A percentile compares a stretch with the other conserved stretches of the same genome.
Evolutionary conservation across 2,888 invertebrate genomes (phyloP).

Genomic region (Habrosyne pyritoides): DNA sequence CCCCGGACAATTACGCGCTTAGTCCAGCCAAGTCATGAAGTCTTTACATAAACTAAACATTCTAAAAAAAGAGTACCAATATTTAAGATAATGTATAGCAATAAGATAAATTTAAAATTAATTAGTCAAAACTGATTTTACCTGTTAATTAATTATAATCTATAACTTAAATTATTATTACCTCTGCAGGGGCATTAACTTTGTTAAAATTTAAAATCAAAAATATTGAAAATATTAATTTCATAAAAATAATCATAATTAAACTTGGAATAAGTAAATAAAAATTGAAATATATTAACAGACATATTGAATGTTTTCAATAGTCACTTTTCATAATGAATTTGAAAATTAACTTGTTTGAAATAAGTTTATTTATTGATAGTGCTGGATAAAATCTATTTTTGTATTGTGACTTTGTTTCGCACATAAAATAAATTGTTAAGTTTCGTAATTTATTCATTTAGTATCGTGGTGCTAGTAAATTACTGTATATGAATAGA

Average conservation of each 20-base stretch:
- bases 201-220: too few relatives aligned
- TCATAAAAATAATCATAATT: too few relatives aligned
- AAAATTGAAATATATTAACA: too few relatives aligned
- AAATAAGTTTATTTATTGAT: too few relatives aligned
- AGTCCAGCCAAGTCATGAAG: constrained; percentile 48
- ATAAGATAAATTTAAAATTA: not conserved
- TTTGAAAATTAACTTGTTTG: too few relatives aligned
- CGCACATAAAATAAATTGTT: not conserved
- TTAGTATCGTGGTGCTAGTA: not conserved
- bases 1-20: constrained; percentile 71
- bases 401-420: not conserved
- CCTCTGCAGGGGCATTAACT: too few relatives aligned
- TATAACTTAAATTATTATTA: not conserved
- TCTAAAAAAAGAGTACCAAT: not conserved
- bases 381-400: not conserved
- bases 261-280: too few relatives aligned
- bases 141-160: not conserved
- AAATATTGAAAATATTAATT: too few relatives aligned
- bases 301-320: not conserved
- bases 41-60: constrained; percentile 12
- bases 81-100: not conserved
- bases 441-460: not conserved
- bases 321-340: not conserved
- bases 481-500: not conserved
- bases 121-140: not conserved